These are phyloP conservation scores for Dicrostonyx torquatus DNA, from an alignment of 2,797 vertebrate species.

Conservation along the genomic window DNA sequence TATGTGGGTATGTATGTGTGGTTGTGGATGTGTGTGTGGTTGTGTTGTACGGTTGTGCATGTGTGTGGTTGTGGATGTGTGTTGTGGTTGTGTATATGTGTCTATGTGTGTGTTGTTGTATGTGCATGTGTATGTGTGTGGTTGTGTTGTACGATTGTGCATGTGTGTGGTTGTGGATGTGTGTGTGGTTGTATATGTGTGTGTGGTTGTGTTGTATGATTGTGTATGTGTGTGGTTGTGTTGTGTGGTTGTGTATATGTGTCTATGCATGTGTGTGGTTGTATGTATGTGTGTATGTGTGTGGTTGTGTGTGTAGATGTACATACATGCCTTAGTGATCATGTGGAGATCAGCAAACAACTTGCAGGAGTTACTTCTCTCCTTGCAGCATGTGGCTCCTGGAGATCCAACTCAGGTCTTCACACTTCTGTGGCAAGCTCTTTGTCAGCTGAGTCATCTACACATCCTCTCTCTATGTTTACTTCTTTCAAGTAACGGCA, in stretches of 20 bases:
- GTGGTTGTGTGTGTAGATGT: not conserved
- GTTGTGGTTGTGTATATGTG: not conserved
- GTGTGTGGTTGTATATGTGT: not conserved
- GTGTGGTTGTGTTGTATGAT: too few relatives aligned
- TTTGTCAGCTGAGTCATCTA: not conserved
- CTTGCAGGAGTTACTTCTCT: not conserved
- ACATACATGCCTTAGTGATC: not conserved
- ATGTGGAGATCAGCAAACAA: not conserved
- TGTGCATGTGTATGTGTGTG: not conserved
- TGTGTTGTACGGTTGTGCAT: not conserved
- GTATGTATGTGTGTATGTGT: too few relatives aligned
- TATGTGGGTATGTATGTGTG: too few relatives aligned
- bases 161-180: not conserved
- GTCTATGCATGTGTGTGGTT: too few relatives aligned
- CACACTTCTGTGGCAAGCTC: not conserved
- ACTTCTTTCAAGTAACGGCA: slow-evolving; percentile 20
- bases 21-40: too few relatives aligned
- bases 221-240: too few relatives aligned
- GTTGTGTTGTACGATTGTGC: not conserved
- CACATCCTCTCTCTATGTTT: not conserved
- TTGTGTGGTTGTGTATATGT: too few relatives aligned
- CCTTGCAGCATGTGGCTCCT: not conserved
- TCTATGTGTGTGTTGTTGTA: not conserved
- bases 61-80: not conserved
- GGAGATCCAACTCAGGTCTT: not conserved